Evolutionary conservation across 2,888 invertebrate species (phyloP), one percentile per base, ranked within the genome.

Genomic region (Acrobasis consociella): DNA sequence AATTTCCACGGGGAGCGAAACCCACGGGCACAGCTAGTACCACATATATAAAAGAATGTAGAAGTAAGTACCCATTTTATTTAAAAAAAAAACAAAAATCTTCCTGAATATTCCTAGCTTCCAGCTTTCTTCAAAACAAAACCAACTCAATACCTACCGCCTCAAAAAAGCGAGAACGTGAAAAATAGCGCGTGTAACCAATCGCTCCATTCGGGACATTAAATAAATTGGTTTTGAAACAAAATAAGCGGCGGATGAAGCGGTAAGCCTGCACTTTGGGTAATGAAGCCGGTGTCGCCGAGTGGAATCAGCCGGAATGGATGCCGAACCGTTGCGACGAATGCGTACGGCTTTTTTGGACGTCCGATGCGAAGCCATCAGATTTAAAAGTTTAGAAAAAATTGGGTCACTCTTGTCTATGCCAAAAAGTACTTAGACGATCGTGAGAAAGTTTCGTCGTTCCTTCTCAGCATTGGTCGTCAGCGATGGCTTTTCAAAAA

Each of bases 181-280:
- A 60, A 60, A 60, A 50, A 60, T 50, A 15, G 39, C 31, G 38
- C 13, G 10, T 46, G 52, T 22, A 53, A 61, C 46, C 52, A 61
- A 55, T 62, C 52, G 37, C 52, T 62, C 55, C 55, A 37, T 55
- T 62, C 8, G 38, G 38, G 17, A 13, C 55, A 55, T 55, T 53
- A 62, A 49, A 62, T 55, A 38, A 15, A 62, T 62, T 62, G 62
- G 55, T 55, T 62, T 31, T 16, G 61, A 62, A 55, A 64, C 64
- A 61, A 62, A 64, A 65, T 63, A 64, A 65, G 63, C 63, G 49
- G 22, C 13, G 62, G 62, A 13, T 61, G 60, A 52, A 17, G 22
- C 39, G 31, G 63, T 60, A 64, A 67, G 65, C 65, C 67, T 62
- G 61, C 65, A 65, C 67, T 67, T 50, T 51, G 49, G 22, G 58